Conservation (phyloP, 2,888 invertebrate genomes). For the Nebria brevicollis region DNA sequence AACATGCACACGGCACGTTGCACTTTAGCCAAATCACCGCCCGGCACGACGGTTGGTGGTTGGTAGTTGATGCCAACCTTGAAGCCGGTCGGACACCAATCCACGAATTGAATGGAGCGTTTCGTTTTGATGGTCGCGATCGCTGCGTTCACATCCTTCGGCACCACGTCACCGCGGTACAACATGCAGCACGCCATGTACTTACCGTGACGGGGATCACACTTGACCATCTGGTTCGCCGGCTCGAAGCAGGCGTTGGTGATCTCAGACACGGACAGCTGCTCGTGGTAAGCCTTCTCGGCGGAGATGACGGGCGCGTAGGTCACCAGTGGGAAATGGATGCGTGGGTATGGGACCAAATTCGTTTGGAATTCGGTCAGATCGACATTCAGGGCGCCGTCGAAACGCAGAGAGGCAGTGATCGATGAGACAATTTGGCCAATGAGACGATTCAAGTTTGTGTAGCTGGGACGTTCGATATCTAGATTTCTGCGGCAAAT, state of each 20-base stretch:
- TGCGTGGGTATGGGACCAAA: slow-evolving; percentile 70
- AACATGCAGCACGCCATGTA: slow-evolving; percentile 71
- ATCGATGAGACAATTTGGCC: slow-evolving; percentile 68
- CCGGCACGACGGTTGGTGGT: slow-evolving; percentile 64
- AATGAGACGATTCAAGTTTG: slow-evolving; percentile 71
- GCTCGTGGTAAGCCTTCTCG: slow-evolving; percentile 70
- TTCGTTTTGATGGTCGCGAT: slow-evolving; percentile 70
- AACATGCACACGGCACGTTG: slow-evolving; percentile 75
- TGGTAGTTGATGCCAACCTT: slow-evolving; percentile 66
- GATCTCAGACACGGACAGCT: slow-evolving; percentile 67
- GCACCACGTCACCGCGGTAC: slow-evolving; percentile 60
- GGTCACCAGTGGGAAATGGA: slow-evolving; percentile 70
- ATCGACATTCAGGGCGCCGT: slow-evolving; percentile 70
- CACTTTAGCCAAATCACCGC: slow-evolving; percentile 69
- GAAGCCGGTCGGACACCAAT: slow-evolving; percentile 62
- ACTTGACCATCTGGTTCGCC: slow-evolving; percentile 69
- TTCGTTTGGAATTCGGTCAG: slow-evolving; percentile 71
- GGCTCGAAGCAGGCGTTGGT: slow-evolving; percentile 73
- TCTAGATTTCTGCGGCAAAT: slow-evolving; percentile 70
- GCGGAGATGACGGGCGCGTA: slow-evolving; percentile 69
- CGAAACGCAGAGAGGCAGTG: slow-evolving; percentile 70
- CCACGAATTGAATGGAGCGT: slow-evolving; percentile 61
- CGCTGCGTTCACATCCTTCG: slow-evolving; percentile 67
- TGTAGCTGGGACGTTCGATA: slow-evolving; percentile 71
- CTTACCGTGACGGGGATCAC: slow-evolving; percentile 66